phyloP scores from a whole-genome alignment of 2,113 vertebrate species.

The Amblyornis subalaris region DNA sequence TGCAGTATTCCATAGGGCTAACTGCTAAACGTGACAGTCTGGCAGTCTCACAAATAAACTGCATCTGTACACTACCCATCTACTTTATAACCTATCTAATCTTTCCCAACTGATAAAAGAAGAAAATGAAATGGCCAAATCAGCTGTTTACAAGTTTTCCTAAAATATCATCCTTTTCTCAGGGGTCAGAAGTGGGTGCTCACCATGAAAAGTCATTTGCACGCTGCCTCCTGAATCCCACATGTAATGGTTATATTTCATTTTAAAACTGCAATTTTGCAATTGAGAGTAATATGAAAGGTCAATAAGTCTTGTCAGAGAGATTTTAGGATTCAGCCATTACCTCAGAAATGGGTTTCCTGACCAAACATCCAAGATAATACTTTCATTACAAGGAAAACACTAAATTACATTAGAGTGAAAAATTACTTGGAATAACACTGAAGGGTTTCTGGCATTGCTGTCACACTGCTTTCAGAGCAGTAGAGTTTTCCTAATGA shows the following conservation, averaged over 20 bases:
- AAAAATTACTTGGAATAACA: background rate
- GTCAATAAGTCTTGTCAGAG: background rate
- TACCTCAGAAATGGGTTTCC: constrained; percentile 6
- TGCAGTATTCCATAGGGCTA: background rate
- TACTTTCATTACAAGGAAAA: background rate
- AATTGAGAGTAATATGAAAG: background rate
- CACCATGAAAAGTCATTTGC: background rate
- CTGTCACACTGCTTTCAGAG: background rate
- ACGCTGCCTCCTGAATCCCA: background rate
- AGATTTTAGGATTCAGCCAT: background rate
- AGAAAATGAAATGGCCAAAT: background rate
- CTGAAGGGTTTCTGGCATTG: background rate
- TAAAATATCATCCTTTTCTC: background rate
- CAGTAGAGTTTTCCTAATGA: background rate
- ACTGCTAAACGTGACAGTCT: background rate
- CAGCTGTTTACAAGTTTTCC: background rate
- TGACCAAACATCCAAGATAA: background rate
- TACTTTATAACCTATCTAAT: background rate
- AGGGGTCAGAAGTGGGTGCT: background rate
- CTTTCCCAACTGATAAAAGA: background rate
- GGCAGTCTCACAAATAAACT: background rate
- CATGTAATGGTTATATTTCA: background rate
- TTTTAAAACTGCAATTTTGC: background rate
- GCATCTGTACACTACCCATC: background rate
- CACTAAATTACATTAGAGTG: background rate